phyloP scores from a whole-genome alignment of 2,113 vertebrate species.

The Phaethornis superciliosus region DNA sequence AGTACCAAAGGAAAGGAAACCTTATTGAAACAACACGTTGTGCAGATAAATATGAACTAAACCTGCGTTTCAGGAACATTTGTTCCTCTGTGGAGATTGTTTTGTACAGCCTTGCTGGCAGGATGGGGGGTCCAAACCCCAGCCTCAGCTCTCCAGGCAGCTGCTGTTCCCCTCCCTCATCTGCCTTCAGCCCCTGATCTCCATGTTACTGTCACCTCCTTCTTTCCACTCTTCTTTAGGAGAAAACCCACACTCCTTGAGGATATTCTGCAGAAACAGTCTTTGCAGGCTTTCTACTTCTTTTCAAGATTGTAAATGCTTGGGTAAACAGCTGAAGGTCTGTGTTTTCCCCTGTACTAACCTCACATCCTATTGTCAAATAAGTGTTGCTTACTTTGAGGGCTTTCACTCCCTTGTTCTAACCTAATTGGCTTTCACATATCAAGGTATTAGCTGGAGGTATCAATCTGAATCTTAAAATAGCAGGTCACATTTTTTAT shows the following conservation, averaged over 20 bases:
- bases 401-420: not conserved
- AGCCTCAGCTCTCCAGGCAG: not conserved
- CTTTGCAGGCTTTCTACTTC: not conserved
- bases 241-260: not conserved
- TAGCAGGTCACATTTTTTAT: not conserved
- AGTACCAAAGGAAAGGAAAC: not conserved
- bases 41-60: not conserved
- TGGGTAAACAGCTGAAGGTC: not conserved
- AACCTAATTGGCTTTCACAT: not conserved
- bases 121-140: rapidly evolving
- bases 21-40: rapidly evolving
- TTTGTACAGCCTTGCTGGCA: not conserved
- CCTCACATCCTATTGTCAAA: not conserved
- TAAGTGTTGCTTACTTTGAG: not conserved
- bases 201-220: not conserved
- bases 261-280: not conserved
- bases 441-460: not conserved
- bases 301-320: not conserved
- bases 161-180: not conserved
- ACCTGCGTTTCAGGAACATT: not conserved
- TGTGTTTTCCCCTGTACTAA: not conserved
- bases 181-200: not conserved
- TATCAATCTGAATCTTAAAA: not conserved
- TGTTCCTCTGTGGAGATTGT: not conserved
- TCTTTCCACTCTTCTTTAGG: not conserved